Conservation (phyloP, 2,888 invertebrate genomes). For the Agelastica alni region DNA sequence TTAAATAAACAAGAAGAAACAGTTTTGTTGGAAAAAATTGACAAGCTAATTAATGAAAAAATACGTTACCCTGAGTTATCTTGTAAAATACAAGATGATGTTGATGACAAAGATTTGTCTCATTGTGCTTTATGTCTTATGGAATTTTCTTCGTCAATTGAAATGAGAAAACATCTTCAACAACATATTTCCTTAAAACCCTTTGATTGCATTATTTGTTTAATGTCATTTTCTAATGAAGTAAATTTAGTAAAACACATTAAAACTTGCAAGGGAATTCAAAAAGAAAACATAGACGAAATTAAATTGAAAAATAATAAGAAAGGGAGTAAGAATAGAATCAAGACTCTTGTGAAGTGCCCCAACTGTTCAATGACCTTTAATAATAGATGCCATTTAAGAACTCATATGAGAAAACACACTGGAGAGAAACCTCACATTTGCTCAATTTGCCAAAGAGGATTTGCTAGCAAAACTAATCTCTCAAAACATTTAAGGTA, state of each 20-base stretch:
- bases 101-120: neutral
- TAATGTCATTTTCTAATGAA: neutral
- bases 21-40: neutral
- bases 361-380: too few relatives aligned
- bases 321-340: too few relatives aligned
- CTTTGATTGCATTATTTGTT: neutral
- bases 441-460: neutral
- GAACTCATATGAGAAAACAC: neutral
- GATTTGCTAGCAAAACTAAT: slow-evolving; percentile 2
- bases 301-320: neutral
- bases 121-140: neutral
- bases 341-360: too few relatives aligned
- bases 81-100: neutral
- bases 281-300: neutral
- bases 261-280: neutral
- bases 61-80: neutral
- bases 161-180: neutral
- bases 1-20: neutral
- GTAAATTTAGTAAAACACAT: neutral
- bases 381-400: neutral
- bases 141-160: neutral
- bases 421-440: neutral
- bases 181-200: neutral
- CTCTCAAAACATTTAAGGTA: neutral
- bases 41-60: neutral